Conservation (phyloP, 2,113 vertebrate species). For the Drymodes brunneopygia region DNA sequence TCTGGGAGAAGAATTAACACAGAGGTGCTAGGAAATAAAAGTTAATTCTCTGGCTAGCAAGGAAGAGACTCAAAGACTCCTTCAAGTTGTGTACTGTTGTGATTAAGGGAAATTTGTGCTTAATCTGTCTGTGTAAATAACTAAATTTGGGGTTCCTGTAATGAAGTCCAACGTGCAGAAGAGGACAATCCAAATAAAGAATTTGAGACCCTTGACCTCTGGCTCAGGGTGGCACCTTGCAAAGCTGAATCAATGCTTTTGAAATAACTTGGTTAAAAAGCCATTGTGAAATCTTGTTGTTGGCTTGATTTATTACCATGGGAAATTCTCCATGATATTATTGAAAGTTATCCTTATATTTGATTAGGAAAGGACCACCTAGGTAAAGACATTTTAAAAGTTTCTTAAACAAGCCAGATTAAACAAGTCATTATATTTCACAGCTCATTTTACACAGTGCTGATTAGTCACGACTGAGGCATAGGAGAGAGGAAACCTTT, state of each 20-base stretch:
- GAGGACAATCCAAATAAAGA: not conserved
- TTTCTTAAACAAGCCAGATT: not conserved
- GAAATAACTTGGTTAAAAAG: not conserved
- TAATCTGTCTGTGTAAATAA: not conserved
- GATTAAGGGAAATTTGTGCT: not conserved
- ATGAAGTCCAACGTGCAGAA: not conserved
- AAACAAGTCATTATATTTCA: not conserved
- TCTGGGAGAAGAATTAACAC: not conserved
- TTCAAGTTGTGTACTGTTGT: not conserved
- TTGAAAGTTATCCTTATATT: not conserved
- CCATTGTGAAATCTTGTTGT: not conserved
- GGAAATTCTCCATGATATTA: not conserved
- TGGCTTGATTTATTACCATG: not conserved
- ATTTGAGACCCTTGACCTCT: not conserved
- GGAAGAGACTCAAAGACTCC: not conserved
- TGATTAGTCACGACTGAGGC: not conserved
- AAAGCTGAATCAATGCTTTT: not conserved
- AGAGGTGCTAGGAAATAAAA: not conserved
- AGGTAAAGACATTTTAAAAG: not conserved
- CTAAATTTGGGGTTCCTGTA: not conserved
- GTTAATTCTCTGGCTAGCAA: not conserved
- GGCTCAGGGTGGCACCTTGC: not conserved
- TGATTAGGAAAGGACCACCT: not conserved
- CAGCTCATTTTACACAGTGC: not conserved
- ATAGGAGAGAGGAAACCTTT: not conserved